Percentiles rank a stretch among this genome's conserved stretches.
phyloP scores from a whole-genome alignment of 2,113 vertebrate species.

The Syngnathus typhle region DNA sequence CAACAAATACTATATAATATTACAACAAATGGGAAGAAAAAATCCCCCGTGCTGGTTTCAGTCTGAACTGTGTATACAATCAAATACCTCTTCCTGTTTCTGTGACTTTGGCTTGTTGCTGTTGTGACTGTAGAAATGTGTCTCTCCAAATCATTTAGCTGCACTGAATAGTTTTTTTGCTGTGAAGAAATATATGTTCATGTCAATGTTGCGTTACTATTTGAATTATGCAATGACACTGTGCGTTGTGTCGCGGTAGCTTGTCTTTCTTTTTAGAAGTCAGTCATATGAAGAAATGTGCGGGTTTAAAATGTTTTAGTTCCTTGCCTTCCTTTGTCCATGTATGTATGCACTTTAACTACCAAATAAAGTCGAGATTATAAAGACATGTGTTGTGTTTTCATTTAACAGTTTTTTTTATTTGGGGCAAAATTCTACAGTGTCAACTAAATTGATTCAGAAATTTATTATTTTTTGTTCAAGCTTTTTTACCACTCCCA shows the following conservation, averaged over 20 bases:
- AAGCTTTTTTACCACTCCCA: too few relatives aligned
- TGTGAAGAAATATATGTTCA: slow-evolving; percentile 34
- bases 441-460: background rate
- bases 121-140: slow-evolving; percentile 22
- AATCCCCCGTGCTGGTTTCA: slow-evolving; percentile 16
- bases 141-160: slow-evolving; percentile 27
- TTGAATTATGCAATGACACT: slow-evolving; percentile 46
- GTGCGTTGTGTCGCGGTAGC: slow-evolving; percentile 24
- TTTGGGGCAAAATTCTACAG: background rate
- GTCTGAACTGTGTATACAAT: slow-evolving; percentile 32
- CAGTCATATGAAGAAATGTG: slow-evolving; percentile 23
- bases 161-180: slow-evolving; percentile 18
- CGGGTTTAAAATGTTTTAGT: slow-evolving; percentile 24
- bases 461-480: background rate
- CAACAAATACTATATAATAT: too few relatives aligned
- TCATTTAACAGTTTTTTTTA: background rate
- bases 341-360: slow-evolving; percentile 59
- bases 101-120: slow-evolving; percentile 27
- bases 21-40: background rate
- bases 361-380: slow-evolving; percentile 53
- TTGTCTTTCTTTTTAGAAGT: slow-evolving; percentile 32
- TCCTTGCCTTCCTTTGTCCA: slow-evolving; percentile 42
- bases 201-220: slow-evolving; percentile 48
- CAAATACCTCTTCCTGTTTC: slow-evolving; percentile 46
- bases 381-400: background rate